These are phyloP conservation scores for Hedya salicella DNA, from an alignment of 2,888 invertebrate species.

Conservation along the genomic window DNA sequence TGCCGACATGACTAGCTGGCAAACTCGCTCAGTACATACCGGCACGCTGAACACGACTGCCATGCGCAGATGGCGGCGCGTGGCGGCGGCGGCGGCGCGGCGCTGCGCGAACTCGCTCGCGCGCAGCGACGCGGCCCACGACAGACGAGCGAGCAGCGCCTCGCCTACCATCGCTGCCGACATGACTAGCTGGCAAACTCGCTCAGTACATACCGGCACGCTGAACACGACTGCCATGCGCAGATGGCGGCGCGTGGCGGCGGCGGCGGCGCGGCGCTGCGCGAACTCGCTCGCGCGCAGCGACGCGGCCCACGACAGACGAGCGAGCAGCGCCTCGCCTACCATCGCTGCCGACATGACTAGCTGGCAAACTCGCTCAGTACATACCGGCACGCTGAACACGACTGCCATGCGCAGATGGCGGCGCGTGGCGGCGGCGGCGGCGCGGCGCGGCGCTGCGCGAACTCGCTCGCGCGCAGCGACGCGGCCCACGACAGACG, in stretches of 20 bases:
- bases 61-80: no score
- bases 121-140: constrained; percentile 96
- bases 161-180: constrained; percentile 96
- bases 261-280: no score
- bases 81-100: no score
- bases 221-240: no score
- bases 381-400: constrained; percentile 92
- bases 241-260: no score
- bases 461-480: constrained; percentile 91
- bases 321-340: constrained; percentile 95
- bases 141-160: constrained; percentile 95
- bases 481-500: constrained; percentile 97
- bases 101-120: constrained; percentile 92
- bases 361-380: neutral
- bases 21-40: no score
- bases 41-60: no score
- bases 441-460: constrained; percentile 90
- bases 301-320: constrained; percentile 97
- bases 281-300: constrained; percentile 92
- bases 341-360: constrained; percentile 96
- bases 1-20: constrained; percentile 95
- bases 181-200: no score
- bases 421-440: constrained; percentile 88
- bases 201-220: no score
- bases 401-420: constrained; percentile 92